Evolutionary conservation across 2,113 vertebrate genomes (phyloP), one percentile per base, ranked within the genome.

Genomic region (Hypomesus transpacificus): DNA sequence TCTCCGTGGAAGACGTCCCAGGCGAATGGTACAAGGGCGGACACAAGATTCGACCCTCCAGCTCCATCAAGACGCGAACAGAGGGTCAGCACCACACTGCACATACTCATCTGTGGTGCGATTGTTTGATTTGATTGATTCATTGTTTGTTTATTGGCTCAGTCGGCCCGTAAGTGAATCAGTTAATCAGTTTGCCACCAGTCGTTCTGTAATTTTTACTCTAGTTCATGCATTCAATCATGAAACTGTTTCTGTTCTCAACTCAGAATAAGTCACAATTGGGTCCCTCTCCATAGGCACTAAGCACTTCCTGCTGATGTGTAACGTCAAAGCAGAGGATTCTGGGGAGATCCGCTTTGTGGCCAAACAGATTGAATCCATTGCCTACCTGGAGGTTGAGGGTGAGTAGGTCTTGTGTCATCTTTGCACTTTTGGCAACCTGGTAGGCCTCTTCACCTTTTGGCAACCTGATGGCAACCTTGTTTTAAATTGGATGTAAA

Each of bases 231-330:
- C 39, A 46, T 46, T 46, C 31, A 46, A 26, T 26, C 24, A 0
- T 9, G 39, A 46, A 46, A 2, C 9, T 11, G 9, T 46, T 46
- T 46, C 39, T 46, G 39, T 46, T 13, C 39, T 46, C 39, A 46
- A 13, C 39, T 46, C 39, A 11, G 39, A 46, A 46, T 46, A 7
- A 13, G 8, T 13, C 8, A 13, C 9, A 13, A 11, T 46, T 46
- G 39, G 11, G 39, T 46, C 9, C 39, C 9, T 46, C 8, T 46
- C 39, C 7, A 7, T 46, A 98, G 97, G 95, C 53, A 91, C 91
- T 71, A 92, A 92, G 74, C 95, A 97, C 71, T 94, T 97, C 79
- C 87, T 98, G 69, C 83, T 97, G 57, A 90, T 98, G 81, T 96
- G 93, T 20, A 86, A 88, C 0, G 92, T 94, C 67, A 75, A 78